These are phyloP conservation scores for Porites cylindrica DNA, from an alignment of 92 coral and sea anemone genomes.

Conservation along the genomic window DNA sequence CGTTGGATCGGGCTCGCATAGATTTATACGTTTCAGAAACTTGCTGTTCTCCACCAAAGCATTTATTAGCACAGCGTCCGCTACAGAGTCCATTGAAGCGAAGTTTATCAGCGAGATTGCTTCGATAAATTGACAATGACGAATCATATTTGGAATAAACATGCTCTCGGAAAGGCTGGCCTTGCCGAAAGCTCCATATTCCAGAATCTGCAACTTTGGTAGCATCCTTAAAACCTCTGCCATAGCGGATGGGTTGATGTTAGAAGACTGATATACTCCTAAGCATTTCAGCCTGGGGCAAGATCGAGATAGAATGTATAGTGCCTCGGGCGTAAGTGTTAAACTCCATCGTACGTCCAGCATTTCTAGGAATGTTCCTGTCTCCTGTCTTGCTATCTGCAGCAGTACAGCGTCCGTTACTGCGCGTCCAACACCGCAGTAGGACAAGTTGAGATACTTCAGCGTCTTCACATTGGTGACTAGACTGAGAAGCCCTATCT, in stretches of 20 bases:
- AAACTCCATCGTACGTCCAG: conserved; percentile 98
- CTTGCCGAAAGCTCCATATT: conserved; percentile 99
- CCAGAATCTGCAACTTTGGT: conserved; percentile 89
- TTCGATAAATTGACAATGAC: conserved; percentile 80
- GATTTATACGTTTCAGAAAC: conserved; percentile 78
- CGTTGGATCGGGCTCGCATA: conserved; percentile 96
- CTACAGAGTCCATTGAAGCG: conserved; percentile 84
- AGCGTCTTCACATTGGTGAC: conserved; percentile 83
- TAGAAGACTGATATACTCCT: conserved; percentile 97
- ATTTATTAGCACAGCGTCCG: conserved; percentile 87
- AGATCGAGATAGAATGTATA: conserved; percentile 79
- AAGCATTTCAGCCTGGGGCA: conserved; percentile 89
- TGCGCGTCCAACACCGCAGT: conserved; percentile 99
- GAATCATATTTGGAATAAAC: conserved; percentile 93
- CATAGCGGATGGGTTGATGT: conserved; percentile 95
- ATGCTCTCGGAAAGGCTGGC: conserved; percentile 97
- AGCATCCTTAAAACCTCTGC: conserved; percentile 89
- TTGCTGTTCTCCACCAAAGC: conserved; percentile 87
- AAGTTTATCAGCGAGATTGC: conserved; percentile 93
- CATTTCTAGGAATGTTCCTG: conserved; percentile 88
- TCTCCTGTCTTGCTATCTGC: conserved; percentile 89
- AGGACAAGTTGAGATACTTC: conserved; percentile 90
- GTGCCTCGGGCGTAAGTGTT: conserved; percentile 93
- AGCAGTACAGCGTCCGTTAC: conserved; percentile 95
- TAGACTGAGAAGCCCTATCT: conserved; percentile 88